Evolutionary conservation across 2,888 invertebrate species (phyloP).

Genomic region (Trypoxylon attenuatum): DNA sequence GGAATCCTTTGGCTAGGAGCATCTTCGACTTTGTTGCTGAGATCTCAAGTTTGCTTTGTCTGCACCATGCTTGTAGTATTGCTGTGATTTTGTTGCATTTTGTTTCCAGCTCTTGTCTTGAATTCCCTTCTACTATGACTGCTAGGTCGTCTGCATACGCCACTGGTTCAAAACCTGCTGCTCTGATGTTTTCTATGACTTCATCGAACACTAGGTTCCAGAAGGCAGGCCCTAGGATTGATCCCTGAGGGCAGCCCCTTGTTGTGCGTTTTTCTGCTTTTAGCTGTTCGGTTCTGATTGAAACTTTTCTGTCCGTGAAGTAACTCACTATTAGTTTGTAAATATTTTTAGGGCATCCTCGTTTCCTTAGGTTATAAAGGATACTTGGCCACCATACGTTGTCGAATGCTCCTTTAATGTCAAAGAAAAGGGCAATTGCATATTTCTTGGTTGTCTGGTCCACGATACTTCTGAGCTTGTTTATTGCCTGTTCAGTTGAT

Average conservation of each 20-base stretch:
- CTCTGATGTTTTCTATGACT: background rate
- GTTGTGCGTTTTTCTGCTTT: background rate
- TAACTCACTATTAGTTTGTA: background rate
- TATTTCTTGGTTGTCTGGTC: background rate
- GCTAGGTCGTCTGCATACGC: slow-evolving; percentile 4
- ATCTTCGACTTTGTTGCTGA: background rate
- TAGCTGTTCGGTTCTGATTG: background rate
- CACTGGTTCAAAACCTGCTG: background rate
- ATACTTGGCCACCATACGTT: slow-evolving; percentile 13
- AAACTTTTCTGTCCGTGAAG: background rate
- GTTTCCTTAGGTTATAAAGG: background rate
- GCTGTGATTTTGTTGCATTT: background rate
- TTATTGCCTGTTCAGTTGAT: background rate
- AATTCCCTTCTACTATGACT: background rate
- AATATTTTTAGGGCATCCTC: background rate
- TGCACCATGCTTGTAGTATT: background rate
- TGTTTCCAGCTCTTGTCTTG: background rate
- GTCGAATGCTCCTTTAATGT: slow-evolving; percentile 11
- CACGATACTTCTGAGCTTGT: background rate
- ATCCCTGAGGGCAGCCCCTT: slow-evolving; percentile 6
- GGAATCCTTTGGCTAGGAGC: background rate
- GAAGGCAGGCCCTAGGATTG: background rate
- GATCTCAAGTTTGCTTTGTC: background rate
- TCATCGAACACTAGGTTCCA: slow-evolving; percentile 1
- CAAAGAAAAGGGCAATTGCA: background rate